phyloP scores from a whole-genome alignment of 92 coral and sea anemone genomes.

The Actinernus sp. region DNA sequence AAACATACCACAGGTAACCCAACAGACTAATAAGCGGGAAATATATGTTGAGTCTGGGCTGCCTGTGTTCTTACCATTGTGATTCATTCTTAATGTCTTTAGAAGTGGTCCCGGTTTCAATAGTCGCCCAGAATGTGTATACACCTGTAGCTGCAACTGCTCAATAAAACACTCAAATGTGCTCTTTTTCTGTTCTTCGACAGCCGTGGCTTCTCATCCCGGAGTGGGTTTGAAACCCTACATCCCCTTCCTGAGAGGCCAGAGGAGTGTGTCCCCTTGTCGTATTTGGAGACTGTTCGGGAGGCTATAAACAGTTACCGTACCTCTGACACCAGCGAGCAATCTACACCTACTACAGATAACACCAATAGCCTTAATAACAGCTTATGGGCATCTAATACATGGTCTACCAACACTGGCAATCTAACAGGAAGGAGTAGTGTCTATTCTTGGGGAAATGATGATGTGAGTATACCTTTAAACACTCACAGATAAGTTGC shows the following conservation, averaged over 20 bases:
- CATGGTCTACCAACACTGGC: constrained; percentile 98
- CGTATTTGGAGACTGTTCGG: constrained; percentile 88
- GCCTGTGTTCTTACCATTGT: too few species aligned
- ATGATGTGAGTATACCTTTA: constrained; percentile 74
- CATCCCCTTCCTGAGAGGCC: constrained; percentile 98
- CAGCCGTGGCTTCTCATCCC: constrained; percentile 98
- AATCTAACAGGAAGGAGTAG: constrained; percentile 95
- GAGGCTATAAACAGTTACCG: constrained; percentile 82
- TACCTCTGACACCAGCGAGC: constrained; percentile 90
- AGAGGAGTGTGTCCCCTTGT: constrained; percentile 91
- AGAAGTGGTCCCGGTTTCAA: too few species aligned
- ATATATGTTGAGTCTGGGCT: too few species aligned
- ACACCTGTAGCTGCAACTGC: too few species aligned
- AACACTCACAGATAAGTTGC: not conserved
- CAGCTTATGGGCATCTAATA: constrained; percentile 82
- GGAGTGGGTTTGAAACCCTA: constrained; percentile 90
- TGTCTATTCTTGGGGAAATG: constrained; percentile 99
- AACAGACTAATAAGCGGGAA: too few species aligned
- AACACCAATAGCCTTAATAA: constrained; percentile 77
- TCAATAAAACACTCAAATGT: too few species aligned
- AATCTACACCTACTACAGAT: constrained; percentile 90
- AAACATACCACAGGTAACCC: too few species aligned
- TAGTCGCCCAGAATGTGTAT: too few species aligned
- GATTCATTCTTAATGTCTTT: too few species aligned
- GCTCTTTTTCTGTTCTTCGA: not conserved